A percentile compares a stretch with the other conserved stretches of the same genome.
These are phyloP conservation scores for Rhinolophus sinicus DNA, from an alignment of 2,113 vertebrate genomes.

Conservation along the genomic window DNA sequence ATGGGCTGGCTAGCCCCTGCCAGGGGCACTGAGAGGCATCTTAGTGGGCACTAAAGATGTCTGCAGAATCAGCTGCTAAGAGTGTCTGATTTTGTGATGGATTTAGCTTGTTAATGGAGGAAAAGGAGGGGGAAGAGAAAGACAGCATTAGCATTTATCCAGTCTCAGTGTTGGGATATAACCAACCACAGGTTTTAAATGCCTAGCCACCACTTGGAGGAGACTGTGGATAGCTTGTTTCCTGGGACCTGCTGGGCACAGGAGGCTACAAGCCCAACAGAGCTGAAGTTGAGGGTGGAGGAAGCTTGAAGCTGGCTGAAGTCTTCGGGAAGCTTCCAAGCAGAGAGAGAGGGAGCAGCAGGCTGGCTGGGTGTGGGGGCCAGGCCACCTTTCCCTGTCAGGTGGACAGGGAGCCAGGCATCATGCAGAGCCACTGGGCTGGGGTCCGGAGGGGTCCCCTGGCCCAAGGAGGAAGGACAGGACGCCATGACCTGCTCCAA, in stretches of 20 bases:
- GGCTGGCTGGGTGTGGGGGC: background rate
- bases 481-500: fast-evolving
- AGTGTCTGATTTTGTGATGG: background rate
- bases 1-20: fast-evolving
- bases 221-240: background rate
- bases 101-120: too few species aligned
- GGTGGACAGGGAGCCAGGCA: background rate
- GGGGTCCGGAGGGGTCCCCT: background rate
- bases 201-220: background rate
- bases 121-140: fast-evolving
- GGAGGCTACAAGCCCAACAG: background rate
- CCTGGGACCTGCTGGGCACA: fast-evolving
- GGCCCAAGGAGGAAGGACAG: background rate
- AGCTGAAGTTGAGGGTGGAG: fast-evolving
- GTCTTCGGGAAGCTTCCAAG: background rate
- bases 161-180: background rate
- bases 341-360: background rate
- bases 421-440: background rate
- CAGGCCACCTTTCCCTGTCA: fast-evolving
- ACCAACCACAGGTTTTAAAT: background rate
- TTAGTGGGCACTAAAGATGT: too few species aligned
- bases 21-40: background rate
- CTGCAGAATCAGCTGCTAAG: background rate
- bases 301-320: background rate
- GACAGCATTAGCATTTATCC: fast-evolving